A percentile compares a stretch with the other conserved stretches of the same genome.
These are phyloP conservation scores for Gavialis gangeticus DNA, from an alignment of 2,113 vertebrate species.

Conservation along the genomic window DNA sequence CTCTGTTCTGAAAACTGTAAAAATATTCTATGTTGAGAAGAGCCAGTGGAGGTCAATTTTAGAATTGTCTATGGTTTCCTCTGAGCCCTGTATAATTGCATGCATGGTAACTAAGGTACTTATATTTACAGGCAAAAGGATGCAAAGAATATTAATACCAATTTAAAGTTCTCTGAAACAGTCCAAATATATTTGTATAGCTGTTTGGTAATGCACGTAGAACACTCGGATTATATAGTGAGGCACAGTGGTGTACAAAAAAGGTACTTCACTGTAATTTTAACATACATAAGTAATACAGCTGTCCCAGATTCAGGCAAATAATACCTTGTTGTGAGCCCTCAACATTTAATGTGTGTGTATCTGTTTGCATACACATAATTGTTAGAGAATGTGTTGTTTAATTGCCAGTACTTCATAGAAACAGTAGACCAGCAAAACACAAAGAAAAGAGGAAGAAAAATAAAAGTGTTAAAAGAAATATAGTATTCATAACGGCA, in stretches of 20 bases:
- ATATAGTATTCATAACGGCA: not conserved
- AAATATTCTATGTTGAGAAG: not conserved
- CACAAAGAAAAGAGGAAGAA: not conserved
- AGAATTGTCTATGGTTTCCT: not conserved
- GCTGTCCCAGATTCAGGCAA: not conserved
- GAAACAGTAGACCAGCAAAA: not conserved
- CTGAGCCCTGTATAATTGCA: not conserved
- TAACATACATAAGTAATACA: slow-evolving; percentile 34
- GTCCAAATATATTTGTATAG: not conserved
- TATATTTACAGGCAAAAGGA: not conserved
- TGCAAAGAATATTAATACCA: not conserved
- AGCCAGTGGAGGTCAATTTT: not conserved
- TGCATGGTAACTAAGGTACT: not conserved
- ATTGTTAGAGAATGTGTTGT: not conserved
- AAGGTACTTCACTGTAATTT: not conserved
- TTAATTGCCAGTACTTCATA: not conserved
- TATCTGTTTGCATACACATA: not conserved
- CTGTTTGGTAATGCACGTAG: not conserved
- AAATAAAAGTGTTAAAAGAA: not conserved
- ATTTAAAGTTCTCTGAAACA: not conserved
- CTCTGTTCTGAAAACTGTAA: not conserved
- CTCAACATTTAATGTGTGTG: not conserved
- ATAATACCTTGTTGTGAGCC: not conserved
- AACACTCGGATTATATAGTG: not conserved
- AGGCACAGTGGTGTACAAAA: not conserved